A percentile compares a stretch with the other conserved stretches of the same genome.
Conservation (phyloP, 2,888 invertebrate species). For the Ecliptopera silaceata region DNA sequence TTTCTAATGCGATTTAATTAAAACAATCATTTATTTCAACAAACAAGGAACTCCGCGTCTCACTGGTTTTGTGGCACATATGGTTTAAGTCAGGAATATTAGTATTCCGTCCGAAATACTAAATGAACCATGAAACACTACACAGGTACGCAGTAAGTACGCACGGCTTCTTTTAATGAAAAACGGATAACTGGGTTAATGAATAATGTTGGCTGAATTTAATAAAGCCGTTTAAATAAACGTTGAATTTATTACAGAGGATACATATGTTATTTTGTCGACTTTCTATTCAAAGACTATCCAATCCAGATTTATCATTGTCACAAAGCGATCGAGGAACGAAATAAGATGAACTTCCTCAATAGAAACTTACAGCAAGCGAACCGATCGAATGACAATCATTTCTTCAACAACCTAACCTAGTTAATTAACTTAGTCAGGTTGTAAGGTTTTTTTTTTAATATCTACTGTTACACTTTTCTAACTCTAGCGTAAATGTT, state of each 20-base stretch:
- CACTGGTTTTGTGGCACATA: constrained; percentile 23
- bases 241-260: background rate
- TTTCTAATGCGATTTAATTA: background rate
- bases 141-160: no score
- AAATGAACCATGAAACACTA: constrained; percentile 36
- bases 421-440: no score
- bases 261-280: background rate
- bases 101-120: constrained; percentile 32
- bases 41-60: constrained; percentile 16
- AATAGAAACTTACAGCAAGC: no score
- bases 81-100: constrained; percentile 28
- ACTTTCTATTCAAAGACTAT: background rate
- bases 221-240: background rate
- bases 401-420: no score
- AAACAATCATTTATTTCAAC: background rate
- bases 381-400: no score
- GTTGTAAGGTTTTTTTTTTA: no score
- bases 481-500: no score
- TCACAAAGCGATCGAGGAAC: no score
- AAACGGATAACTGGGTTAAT: constrained; percentile 31
- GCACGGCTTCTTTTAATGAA: constrained; percentile 34
- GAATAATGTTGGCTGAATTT: constrained; percentile 21
- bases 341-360: no score
- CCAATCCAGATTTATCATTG: background rate
- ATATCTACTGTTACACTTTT: no score